A percentile compares a stretch with the other conserved stretches of the same genome.
Evolutionary conservation across 2,888 invertebrate species (phyloP).

Genomic region (Chrysolina americana): DNA sequence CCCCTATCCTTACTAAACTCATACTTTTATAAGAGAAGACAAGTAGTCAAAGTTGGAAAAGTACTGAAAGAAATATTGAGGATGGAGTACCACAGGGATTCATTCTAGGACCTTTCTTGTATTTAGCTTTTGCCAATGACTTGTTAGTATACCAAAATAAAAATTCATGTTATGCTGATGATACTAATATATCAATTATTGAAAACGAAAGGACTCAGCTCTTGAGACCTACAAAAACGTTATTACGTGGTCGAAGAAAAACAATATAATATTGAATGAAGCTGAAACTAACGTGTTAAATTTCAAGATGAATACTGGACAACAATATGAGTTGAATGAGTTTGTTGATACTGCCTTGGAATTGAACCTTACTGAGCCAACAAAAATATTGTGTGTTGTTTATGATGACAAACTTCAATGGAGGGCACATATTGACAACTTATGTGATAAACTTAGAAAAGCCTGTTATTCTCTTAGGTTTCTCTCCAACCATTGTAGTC

Average conservation of each 20-base stretch:
- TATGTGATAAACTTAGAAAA: too few species aligned
- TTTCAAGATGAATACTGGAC: too few species aligned
- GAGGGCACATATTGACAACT: too few species aligned
- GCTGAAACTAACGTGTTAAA: too few species aligned
- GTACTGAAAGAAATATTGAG: conserved; percentile 19
- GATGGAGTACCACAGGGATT: conserved; percentile 25
- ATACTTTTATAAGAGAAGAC: conserved; percentile 6
- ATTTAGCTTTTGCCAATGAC: conserved; percentile 24
- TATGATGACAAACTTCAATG: too few species aligned
- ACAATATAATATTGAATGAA: conserved; percentile 22
- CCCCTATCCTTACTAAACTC: conserved; percentile 17
- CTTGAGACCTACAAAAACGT: conserved; percentile 10
- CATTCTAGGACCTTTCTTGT: conserved; percentile 21
- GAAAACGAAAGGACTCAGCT: conserved; percentile 10
- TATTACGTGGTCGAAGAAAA: conserved; percentile 16
- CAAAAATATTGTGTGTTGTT: too few species aligned
- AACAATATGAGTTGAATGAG: too few species aligned
- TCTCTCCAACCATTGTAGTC: too few species aligned
- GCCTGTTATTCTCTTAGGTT: too few species aligned
- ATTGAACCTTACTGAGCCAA: too few species aligned
- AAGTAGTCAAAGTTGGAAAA: conserved; percentile 11
- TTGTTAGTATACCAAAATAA: conserved; percentile 16
- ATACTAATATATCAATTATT: conserved; percentile 20
- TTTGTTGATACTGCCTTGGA: too few species aligned
- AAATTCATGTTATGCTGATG: conserved; percentile 25